A percentile compares a stretch with the other conserved stretches of the same genome.
Evolutionary conservation across 2,113 vertebrate species (phyloP).

Genomic region (Speoplatyrhinus poulsoni): DNA sequence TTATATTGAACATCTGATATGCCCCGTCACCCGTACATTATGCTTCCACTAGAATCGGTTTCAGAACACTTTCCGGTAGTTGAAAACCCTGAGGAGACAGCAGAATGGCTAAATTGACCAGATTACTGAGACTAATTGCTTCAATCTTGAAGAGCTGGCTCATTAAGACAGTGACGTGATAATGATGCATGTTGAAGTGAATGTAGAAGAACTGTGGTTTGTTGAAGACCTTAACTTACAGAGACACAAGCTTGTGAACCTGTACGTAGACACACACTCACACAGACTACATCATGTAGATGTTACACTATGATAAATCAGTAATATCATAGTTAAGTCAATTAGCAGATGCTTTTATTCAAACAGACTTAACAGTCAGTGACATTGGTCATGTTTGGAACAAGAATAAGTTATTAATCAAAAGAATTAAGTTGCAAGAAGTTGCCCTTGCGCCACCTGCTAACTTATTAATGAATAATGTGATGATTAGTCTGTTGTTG

Average conservation of each 20-base stretch:
- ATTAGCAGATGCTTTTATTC: no score
- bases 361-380: neutral
- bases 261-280: neutral
- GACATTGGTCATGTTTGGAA: neutral
- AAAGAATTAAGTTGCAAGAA: conserved; percentile 15
- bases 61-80: conserved; percentile 30
- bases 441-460: neutral
- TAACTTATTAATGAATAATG: conserved; percentile 9
- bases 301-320: no score
- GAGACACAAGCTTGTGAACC: neutral
- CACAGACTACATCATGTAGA: neutral
- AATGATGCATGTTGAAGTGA: conserved; percentile 32
- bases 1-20: conserved; percentile 54
- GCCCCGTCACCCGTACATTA: neutral
- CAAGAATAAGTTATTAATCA: conserved; percentile 6
- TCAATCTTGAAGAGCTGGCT: conserved; percentile 50
- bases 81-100: conserved; percentile 39
- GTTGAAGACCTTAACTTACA: neutral
- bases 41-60: conserved; percentile 11
- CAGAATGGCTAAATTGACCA: conserved; percentile 58
- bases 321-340: no score
- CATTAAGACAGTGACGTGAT: conserved; percentile 50
- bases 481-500: conserved; percentile 28
- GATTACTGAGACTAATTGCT: conserved; percentile 65
- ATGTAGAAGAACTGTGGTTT: conserved; percentile 11